Evolutionary conservation across 2,113 vertebrate species (phyloP), one percentile per base, ranked within the genome.

Genomic region (Sebastes fasciatus): DNA sequence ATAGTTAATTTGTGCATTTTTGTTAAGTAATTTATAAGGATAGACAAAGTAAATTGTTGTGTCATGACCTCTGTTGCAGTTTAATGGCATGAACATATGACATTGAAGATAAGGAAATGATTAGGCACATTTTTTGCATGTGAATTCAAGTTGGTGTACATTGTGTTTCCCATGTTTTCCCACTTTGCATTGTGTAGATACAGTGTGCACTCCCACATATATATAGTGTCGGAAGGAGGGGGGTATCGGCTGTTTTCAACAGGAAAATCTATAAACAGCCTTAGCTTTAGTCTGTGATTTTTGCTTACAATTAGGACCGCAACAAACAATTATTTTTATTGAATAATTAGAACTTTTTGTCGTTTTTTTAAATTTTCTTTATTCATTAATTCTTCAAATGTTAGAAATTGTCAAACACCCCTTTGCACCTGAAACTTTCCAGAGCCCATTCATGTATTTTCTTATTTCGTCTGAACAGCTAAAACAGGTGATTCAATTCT

Each of bases 101-200:
- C 23, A 76, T 13, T 10, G 21, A 42, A 55, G 72, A 80, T 46
- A 52, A 67, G 66, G 49, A 86, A 77, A 77, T 77, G 26, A 75
- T 21, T 51, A 21, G 21, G 14, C 45, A 64, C 4, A 55, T 21
- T 55, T 83, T 49, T 1, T 48, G 4, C 17, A 5, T 80, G 12
- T 14, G 8, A 63, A 16, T 62, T 16, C 11, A 52, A 57, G 51
- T 60, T n/a, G 1, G 42, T 49, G 26, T 49, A 49, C 9, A 4
- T 62, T 57, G 34, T 74, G 23, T 68, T 52, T 78, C 16, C 9
- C 1, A 7, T 51, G 19, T 51, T 42, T 70, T 64, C 40, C 4
- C 12, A 34, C 34, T 49, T 49, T 42, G 13, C 16, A 34, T 67
- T 11, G 5, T 72, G 60, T 26, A n/a, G 58, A 68, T 49, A 7